These are phyloP conservation scores for Mya arenaria DNA, from an alignment of 1,140 invertebrate genomes.

Conservation along the genomic window DNA sequence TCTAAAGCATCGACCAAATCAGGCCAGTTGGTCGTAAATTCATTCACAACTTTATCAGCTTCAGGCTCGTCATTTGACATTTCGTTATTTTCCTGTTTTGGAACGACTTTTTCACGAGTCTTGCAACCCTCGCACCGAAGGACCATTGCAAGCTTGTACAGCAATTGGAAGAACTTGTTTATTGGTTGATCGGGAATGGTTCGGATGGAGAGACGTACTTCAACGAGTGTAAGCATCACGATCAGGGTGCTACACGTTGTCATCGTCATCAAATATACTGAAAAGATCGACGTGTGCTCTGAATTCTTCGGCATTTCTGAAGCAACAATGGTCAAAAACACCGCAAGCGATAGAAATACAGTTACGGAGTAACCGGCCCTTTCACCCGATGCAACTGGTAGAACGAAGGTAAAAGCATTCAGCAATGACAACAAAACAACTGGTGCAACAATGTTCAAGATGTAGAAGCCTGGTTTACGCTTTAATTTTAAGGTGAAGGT, in stretches of 20 bases:
- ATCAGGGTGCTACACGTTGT: conserved; percentile 23
- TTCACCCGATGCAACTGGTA: conserved; percentile 60
- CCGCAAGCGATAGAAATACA: conserved; percentile 60
- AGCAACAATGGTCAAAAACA: conserved; percentile 58
- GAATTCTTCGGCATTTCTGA: conserved; percentile 57
- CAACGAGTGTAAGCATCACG: conserved; percentile 1
- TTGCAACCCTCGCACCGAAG: no score
- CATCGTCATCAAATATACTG: conserved; percentile 8
- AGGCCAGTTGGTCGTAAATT: no score
- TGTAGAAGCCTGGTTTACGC: conserved; percentile 46
- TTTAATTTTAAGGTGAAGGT: conserved; percentile 60
- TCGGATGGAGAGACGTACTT: not conserved
- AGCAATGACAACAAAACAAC: conserved; percentile 59
- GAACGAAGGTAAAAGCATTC: conserved; percentile 54
- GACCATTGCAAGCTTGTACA: no score
- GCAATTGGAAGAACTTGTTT: not conserved
- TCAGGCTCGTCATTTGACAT: no score
- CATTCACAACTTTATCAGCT: no score
- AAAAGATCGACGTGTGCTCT: conserved; percentile 32
- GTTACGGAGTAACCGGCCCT: conserved; percentile 57
- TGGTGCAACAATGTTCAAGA: conserved; percentile 60
- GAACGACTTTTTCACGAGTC: no score
- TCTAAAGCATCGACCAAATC: no score
- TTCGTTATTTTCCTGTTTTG: no score
- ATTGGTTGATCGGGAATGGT: not conserved